Evolutionary conservation across 2,888 invertebrate species (phyloP), one percentile per base, ranked within the genome.

Genomic region (Gymnocheta viridis): DNA sequence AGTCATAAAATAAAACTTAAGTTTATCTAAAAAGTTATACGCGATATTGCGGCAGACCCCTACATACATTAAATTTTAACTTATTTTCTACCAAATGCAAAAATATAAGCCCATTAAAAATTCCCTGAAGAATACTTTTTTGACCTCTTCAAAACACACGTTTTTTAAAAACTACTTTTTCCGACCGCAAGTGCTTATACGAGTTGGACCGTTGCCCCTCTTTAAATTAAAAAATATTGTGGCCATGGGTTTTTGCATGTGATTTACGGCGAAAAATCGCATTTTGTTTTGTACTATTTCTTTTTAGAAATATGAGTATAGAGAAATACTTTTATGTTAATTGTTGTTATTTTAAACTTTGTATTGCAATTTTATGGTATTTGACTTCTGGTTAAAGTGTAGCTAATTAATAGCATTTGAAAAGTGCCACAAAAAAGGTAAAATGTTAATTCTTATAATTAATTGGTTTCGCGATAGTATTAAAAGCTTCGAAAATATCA

Each of bases 41-140:
- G 12, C 51, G 51, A 51, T 51, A 51, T 51, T 51, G 24, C 24
- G 51, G 51, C 51, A 22, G 51, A n/a, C n/a, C n/a, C n/a, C n/a
- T n/a, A n/a, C n/a, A n/a, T n/a, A n/a, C n/a, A n/a, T n/a, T n/a
- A n/a, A n/a, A n/a, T n/a, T n/a, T n/a, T 51, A 51, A 51, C 22
- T 51, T 22, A 51, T 12, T 51, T 24, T 51, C 51, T 51, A 51
- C 19, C 12, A 24, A 51, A 51, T 51, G 19, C 24, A 22, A 51
- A 22, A 51, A 24, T 24, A 51, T 22, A 24, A 24, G 51, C 51
- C 24, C 12, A 47, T 47, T 12, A 51, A 51, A 51, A 51, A 51
- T 22, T n/a, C 12, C 12, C 4, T 19, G 51, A 51, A 51, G 24
- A 51, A 24, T 22, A 24, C 19, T 51, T 24, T 9, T 51, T 22